Conservation (phyloP, 2,888 invertebrate genomes). For the Aplocera efformata region DNA sequence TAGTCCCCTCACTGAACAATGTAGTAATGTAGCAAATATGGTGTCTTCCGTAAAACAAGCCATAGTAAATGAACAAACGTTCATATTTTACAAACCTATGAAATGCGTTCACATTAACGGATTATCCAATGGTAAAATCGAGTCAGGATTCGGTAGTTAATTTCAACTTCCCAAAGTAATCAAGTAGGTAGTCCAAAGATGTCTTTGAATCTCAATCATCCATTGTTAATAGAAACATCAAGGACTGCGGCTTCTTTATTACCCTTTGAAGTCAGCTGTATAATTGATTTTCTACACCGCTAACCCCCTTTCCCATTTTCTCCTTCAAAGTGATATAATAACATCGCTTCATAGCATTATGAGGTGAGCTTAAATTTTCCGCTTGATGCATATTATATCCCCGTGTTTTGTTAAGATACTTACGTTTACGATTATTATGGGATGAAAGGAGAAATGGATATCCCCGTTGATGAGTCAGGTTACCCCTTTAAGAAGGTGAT, state of each 20-base stretch:
- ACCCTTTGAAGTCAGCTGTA: conserved; percentile 49
- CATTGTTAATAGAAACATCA: conserved; percentile 49
- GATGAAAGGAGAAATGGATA: not conserved
- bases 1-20: too few relatives aligned
- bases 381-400: conserved; percentile 7
- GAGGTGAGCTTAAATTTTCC: conserved; percentile 13
- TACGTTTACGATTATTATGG: not conserved
- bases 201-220: conserved; percentile 1
- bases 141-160: conserved; percentile 4
- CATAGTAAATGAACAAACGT: too few relatives aligned
- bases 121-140: too few relatives aligned
- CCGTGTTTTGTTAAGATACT: too few relatives aligned
- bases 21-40: too few relatives aligned
- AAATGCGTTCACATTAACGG: too few relatives aligned
- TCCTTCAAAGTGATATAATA: conserved; percentile 40
- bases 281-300: conserved; percentile 62
- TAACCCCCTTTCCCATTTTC: conserved; percentile 51
- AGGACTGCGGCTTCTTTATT: conserved; percentile 42
- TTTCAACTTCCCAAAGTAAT: conserved; percentile 3
- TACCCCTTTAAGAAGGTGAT: too few relatives aligned
- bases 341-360: conserved; percentile 32
- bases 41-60: too few relatives aligned
- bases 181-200: not conserved
- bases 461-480: too few relatives aligned
- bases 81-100: too few relatives aligned